Evolutionary conservation across 2,113 vertebrate genomes (phyloP), one percentile per base, ranked within the genome.

Genomic region (Astur gentilis): DNA sequence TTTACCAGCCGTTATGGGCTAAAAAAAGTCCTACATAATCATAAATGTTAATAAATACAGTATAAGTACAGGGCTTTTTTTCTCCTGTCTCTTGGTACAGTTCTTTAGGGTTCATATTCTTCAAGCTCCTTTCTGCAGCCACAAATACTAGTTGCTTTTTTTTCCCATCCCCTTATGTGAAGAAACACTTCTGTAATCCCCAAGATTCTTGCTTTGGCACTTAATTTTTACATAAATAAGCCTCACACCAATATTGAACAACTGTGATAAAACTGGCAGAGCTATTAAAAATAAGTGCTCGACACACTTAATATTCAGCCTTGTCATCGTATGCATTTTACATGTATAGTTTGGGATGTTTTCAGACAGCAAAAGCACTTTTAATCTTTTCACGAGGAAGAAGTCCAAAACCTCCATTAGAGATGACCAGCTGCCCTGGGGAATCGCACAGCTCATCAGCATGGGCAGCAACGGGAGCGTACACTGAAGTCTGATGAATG

Each of bases 1-100:
- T 81, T 69, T 57, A 42, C 47, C 8, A 9, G 64, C 77, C 61
- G 77, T 36, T 81, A 61, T 0, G 9, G 75, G 61, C 57, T 76
- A 82, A 79, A 81, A 66, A 34, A 26, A 62, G 31, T 32, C 36
- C 44, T 44, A 38, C 47, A 22, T 10, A 36, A 71, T 31, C 69
- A 84, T 9, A 40, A 44, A 75, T 9, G n/a, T 67, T 71, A 36
- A 84, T 62, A 87, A 88, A 79, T 16, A 31, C 34, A 17, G 57
- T 17, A 1, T 6, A 40, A 93, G 29, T 10, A 40, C 9, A 6
- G 26, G 72, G 36, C 4, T 19, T 57, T 27, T 16, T 3, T 1
- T 0, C 0, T 6, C 8, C 20, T n/a, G 5, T 11, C 32, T 2
- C 77, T 80, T 36, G 38, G 31, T 77, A 34, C 36, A 10, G 52